Evolutionary conservation across 2,888 invertebrate genomes (phyloP).

Genomic region (Achlya flavicornis): DNA sequence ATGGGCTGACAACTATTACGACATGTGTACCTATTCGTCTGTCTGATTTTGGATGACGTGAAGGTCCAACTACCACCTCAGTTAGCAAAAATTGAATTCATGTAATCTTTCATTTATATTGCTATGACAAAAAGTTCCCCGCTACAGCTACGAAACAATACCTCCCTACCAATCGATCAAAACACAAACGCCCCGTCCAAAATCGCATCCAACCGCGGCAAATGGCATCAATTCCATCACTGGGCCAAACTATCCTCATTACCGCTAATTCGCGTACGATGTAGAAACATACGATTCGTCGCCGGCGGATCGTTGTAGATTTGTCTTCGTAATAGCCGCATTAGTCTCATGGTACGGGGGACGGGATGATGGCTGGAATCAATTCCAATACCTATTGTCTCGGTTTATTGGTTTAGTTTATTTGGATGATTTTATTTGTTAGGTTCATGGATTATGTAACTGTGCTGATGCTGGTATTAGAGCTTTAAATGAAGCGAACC

Average conservation of each 20-base stretch:
- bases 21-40: too few species aligned
- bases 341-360: constrained; percentile 34
- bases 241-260: constrained; percentile 32
- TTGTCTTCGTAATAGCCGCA: constrained; percentile 47
- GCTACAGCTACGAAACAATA: not conserved
- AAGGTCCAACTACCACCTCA: too few species aligned
- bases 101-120: not conserved
- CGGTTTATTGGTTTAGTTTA: constrained; percentile 9
- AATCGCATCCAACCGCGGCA: constrained; percentile 8
- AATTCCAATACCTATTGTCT: constrained; percentile 23
- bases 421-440: constrained; percentile 1
- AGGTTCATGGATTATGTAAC: not conserved
- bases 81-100: too few species aligned
- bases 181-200: not conserved
- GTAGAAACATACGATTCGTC: constrained; percentile 44
- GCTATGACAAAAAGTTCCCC: not conserved
- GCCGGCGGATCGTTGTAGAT: constrained; percentile 38
- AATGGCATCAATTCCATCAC: constrained; percentile 19
- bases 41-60: too few species aligned
- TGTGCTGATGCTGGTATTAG: too few species aligned
- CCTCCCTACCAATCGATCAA: not conserved
- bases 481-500: too few species aligned
- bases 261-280: constrained; percentile 39
- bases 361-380: constrained; percentile 32
- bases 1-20: too few species aligned